A percentile compares a stretch with the other conserved stretches of the same genome.
Conservation (phyloP, 2,797 vertebrate species). For the Onychomys leucogaster region DNA sequence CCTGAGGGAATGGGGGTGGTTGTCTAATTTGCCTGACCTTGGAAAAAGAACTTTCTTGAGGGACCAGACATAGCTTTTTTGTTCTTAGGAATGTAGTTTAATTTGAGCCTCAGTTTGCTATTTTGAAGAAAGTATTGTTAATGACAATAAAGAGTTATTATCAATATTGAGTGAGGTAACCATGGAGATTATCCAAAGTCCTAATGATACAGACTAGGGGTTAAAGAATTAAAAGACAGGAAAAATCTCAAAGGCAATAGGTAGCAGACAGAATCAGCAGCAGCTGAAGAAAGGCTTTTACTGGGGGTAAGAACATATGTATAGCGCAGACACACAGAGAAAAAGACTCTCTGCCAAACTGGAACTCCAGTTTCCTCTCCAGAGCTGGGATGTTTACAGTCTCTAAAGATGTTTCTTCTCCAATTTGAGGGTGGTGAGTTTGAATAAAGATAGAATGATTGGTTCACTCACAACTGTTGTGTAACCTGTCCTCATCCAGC, state of each 20-base stretch:
- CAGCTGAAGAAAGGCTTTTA: neutral
- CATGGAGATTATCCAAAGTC: neutral
- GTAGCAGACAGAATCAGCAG: neutral
- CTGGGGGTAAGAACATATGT: neutral
- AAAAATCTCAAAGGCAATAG: neutral
- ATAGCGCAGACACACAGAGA: neutral
- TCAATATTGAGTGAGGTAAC: neutral
- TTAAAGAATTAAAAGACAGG: neutral
- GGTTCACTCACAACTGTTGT: neutral
- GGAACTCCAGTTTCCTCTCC: neutral
- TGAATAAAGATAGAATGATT: neutral
- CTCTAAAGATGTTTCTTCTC: neutral
- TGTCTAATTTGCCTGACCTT: neutral
- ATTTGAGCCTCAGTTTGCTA: neutral
- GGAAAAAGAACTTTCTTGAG: too few relatives aligned
- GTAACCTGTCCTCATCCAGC: neutral
- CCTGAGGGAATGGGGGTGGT: neutral
- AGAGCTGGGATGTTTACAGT: neutral
- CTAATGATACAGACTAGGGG: neutral
- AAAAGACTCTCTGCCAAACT: neutral
- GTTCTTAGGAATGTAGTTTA: neutral
- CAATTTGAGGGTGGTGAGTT: too few relatives aligned
- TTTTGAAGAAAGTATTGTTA: conserved; percentile 28
- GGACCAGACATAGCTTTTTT: neutral
- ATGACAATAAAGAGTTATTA: neutral